Conservation (phyloP, 2,113 vertebrate species). For the Archilochus colubris region DNA sequence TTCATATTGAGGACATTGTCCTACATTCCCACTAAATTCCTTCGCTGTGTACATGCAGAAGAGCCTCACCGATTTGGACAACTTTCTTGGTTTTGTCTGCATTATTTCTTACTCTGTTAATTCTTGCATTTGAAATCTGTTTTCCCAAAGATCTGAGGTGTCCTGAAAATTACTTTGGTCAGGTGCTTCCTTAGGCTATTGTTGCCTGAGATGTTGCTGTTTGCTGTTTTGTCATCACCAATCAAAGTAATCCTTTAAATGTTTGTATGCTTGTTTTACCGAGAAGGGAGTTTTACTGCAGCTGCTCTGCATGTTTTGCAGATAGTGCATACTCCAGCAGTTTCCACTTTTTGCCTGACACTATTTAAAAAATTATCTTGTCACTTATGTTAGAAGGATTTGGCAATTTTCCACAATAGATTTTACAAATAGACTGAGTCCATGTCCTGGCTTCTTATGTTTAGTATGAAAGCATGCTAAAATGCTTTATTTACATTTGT, state of each 20-base stretch:
- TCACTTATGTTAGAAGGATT: slow-evolving; percentile 18
- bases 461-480: not conserved
- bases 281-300: not conserved
- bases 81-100: not conserved
- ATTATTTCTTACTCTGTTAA: not conserved
- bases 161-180: not conserved
- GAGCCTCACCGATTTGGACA: not conserved
- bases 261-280: not conserved
- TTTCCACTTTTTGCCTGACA: not conserved
- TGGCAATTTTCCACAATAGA: not conserved
- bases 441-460: not conserved
- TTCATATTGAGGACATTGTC: not conserved
- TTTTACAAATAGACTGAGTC: not conserved
- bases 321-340: not conserved
- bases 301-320: not conserved
- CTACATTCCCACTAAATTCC: not conserved
- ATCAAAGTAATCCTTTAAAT: not conserved
- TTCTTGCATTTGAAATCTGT: not conserved
- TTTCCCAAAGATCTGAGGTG: not conserved
- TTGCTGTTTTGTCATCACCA: not conserved
- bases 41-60: rapidly evolving
- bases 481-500: not conserved
- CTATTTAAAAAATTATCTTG: not conserved
- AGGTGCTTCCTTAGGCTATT: not conserved
- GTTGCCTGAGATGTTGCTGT: not conserved